Evolutionary conservation across 1,140 invertebrate genomes (phyloP), one percentile per base, ranked within the genome.

Genomic region (Dreissena rostriformis): DNA sequence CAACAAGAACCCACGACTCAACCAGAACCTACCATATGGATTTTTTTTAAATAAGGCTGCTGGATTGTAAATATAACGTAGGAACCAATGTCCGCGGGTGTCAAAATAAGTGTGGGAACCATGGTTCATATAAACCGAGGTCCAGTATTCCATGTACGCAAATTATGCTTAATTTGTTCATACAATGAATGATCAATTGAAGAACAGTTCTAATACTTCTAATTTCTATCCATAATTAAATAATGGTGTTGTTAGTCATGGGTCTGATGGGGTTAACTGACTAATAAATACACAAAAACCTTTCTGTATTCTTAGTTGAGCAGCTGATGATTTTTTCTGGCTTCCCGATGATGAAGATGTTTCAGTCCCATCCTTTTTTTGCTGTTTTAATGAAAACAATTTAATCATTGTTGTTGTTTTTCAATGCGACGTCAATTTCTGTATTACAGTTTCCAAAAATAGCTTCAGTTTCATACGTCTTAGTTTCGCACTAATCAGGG

Each of bases 381-480:
- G 97, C 95, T 99, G 97, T 95, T 99, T 99, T 91, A 99, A 95
- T 76, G 98, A 98, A 95, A 99, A 99, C 94, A 99, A 95, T 96
- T 98, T 99, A 94, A 99, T 99, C 98, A 99, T 99, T 75, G n/a
- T 63, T 93, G 55, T 22, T 26, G 5, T 28, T 1, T 53, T 67
- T 5, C 49, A 22, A 67, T 17, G 65, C 51, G 68, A 61, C 53
- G 57, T 66, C 26, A 1, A 79, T 53, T 10, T 68, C n/a, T n/a
- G n/a, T n/a, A n/a, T n/a, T n/a, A n/a, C n/a, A n/a, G n/a, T n/a
- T n/a, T n/a, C n/a, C n/a, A n/a, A n/a, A n/a, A n/a, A n/a, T n/a
- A n/a, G n/a, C n/a, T n/a, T n/a, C n/a, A n/a, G n/a, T n/a, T n/a
- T n/a, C n/a, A n/a, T n/a, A n/a, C n/a, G n/a, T n/a, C n/a, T n/a